These are phyloP conservation scores for Lasioglossum morio DNA, from an alignment of 2,888 invertebrate species.

Conservation along the genomic window DNA sequence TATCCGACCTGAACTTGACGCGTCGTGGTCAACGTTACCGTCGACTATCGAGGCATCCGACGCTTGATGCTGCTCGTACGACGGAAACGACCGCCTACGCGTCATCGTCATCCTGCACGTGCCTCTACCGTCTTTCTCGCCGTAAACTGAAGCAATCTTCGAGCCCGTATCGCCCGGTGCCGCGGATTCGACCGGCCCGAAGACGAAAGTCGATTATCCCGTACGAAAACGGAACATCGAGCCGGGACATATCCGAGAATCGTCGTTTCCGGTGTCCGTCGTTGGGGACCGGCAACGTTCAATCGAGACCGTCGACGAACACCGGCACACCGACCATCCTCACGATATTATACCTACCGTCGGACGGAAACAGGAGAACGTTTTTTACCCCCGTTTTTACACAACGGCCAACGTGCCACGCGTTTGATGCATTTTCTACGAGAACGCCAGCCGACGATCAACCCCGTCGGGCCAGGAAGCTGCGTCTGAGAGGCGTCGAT, in stretches of 20 bases:
- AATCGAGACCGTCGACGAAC: conserved; percentile 1
- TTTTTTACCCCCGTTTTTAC: conserved; percentile 71
- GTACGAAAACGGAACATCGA: conserved; percentile 45
- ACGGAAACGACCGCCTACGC: conserved; percentile 36
- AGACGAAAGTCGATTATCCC: conserved; percentile 27
- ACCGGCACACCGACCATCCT: conserved; percentile 14
- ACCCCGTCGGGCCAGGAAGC: conserved; percentile 34
- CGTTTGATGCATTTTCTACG: conserved; percentile 71
- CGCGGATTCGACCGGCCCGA: conserved; percentile 12
- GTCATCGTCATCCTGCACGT: conserved; percentile 57
- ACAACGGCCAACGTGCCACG: conserved; percentile 38
- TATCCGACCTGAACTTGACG: conserved; percentile 77
- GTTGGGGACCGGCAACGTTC: not conserved
- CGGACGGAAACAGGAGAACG: conserved; percentile 15
- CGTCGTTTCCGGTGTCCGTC: conserved; percentile 12
- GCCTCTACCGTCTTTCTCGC: conserved; percentile 55
- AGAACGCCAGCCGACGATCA: conserved; percentile 41
- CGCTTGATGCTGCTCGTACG: conserved; percentile 46
- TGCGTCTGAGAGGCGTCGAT: conserved; percentile 46
- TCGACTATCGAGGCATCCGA: conserved; percentile 55
- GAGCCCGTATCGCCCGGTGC: conserved; percentile 17
- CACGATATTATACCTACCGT: conserved; percentile 13
- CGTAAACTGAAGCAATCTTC: conserved; percentile 35
- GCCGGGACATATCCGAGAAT: not conserved
- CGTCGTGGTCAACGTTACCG: conserved; percentile 50